A percentile compares a stretch with the other conserved stretches of the same genome.
Evolutionary conservation across 2,797 vertebrate genomes (phyloP).

Genomic region (Nothura maculosa): DNA sequence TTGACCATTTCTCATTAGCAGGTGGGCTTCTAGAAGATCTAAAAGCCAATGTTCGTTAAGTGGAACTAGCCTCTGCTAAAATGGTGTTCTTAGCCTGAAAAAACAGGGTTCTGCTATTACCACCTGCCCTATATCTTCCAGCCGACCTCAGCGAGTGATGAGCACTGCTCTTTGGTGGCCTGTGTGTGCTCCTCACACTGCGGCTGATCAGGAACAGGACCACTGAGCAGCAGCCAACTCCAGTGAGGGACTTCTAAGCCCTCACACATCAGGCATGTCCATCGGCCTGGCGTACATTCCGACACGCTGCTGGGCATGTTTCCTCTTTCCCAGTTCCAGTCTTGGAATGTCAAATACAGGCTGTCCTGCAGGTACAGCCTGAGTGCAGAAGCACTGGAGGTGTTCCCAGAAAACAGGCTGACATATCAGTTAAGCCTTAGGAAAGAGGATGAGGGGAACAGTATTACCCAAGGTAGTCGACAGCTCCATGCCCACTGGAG

Average conservation of each 20-base stretch:
- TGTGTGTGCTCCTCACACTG: accelerated
- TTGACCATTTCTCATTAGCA: background rate
- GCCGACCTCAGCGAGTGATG: background rate
- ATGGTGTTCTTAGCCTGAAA: background rate
- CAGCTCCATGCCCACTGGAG: background rate
- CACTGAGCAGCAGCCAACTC: background rate
- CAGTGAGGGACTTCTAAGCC: background rate
- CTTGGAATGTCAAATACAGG: background rate
- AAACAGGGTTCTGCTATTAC: background rate
- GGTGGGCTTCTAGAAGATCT: accelerated
- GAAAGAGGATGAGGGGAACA: background rate
- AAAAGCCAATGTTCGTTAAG: background rate
- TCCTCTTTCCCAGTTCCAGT: background rate
- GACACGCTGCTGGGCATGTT: accelerated
- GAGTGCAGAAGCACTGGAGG: accelerated
- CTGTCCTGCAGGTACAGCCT: accelerated
- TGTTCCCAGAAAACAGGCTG: background rate
- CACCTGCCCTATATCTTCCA: accelerated
- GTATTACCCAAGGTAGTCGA: background rate
- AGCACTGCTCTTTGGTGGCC: background rate
- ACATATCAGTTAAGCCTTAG: background rate
- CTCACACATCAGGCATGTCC: accelerated
- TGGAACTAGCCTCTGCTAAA: background rate
- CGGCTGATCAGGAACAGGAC: background rate
- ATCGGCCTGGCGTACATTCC: background rate